A percentile compares a stretch with the other conserved stretches of the same genome.
These are phyloP conservation scores for Butastur rufipennis DNA, from an alignment of 2,113 vertebrate species.

Conservation along the genomic window DNA sequence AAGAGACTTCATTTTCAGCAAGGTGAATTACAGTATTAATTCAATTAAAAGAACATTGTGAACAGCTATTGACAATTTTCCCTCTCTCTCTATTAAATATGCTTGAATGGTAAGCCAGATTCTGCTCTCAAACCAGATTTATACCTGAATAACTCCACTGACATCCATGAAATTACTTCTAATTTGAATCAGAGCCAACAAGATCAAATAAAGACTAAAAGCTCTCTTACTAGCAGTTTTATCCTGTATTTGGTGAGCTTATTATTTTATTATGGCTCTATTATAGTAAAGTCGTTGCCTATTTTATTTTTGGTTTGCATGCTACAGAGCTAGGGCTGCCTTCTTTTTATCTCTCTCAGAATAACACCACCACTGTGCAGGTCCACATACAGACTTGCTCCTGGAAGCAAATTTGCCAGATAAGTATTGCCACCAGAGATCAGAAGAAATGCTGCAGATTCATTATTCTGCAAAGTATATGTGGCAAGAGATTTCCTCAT, in stretches of 20 bases:
- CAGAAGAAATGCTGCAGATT: neutral
- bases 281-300: neutral
- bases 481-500: neutral
- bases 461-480: neutral
- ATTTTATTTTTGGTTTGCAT: neutral
- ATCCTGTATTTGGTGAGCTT: neutral
- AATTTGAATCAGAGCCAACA: neutral
- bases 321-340: neutral
- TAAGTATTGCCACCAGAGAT: neutral
- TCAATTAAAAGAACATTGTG: conserved; percentile 11
- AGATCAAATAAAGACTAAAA: conserved; percentile 29
- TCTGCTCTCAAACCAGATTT: conserved; percentile 15
- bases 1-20: neutral
- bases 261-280: neutral
- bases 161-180: conserved; percentile 5
- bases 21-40: conserved; percentile 1
- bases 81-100: neutral
- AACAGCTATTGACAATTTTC: conserved; percentile 7
- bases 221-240: neutral
- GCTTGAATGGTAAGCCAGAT: neutral
- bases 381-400: neutral
- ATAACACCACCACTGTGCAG: neutral
- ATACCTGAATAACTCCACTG: conserved; percentile 28
- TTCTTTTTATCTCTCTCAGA: neutral
- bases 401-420: neutral